Evolutionary conservation across 2,888 invertebrate genomes (phyloP), one percentile per base, ranked within the genome.

Genomic region (Aphelenchoides bicaudatus): DNA sequence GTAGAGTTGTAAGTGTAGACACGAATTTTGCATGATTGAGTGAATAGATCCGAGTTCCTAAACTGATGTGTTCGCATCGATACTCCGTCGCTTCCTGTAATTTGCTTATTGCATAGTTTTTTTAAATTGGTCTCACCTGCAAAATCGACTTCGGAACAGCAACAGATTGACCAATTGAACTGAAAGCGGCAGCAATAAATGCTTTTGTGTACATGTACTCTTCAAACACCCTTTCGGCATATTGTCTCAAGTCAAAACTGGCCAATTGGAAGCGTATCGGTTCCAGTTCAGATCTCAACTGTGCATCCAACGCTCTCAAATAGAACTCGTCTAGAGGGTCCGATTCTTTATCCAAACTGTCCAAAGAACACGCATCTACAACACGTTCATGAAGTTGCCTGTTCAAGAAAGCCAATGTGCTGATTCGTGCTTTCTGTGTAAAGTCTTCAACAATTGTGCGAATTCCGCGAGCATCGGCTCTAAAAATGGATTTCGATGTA

Each of bases 181-280:
- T 30, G 38, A 67, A 65, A 3, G 55, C 46, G 8, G 67, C 61
- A 5, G 58, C 56, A n/a, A 65, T 34, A 39, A 51, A 56, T 13
- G 68, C 49, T 38, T 56, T 53, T 3, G 68, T 67, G 47, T 52
- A 64, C 19, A 67, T 39, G 13, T 66, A 56, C 39, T 67, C 66
- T 28, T 64, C 66, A 31, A 64, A 62, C 2, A 61, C 49, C 23
- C 28, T 28, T 16, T 66, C 59, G 31, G 48, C 53, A 34, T 62
- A 66, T 2, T 48, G 29, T n/a, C 38, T 21, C 19, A 64, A 43
- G 39, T 67, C 47, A 13, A 63, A 63, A n/a, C 25, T 21, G 8
- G 54, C 47, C 16, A 50, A 46, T 13, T 50, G 31, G 23, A 58
- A 31, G 47, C 48, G 34, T 13, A 39, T 21, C 19, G n/a, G 55